Evolutionary conservation across 2,888 invertebrate genomes (phyloP).

Genomic region (Mimas tiliae): DNA sequence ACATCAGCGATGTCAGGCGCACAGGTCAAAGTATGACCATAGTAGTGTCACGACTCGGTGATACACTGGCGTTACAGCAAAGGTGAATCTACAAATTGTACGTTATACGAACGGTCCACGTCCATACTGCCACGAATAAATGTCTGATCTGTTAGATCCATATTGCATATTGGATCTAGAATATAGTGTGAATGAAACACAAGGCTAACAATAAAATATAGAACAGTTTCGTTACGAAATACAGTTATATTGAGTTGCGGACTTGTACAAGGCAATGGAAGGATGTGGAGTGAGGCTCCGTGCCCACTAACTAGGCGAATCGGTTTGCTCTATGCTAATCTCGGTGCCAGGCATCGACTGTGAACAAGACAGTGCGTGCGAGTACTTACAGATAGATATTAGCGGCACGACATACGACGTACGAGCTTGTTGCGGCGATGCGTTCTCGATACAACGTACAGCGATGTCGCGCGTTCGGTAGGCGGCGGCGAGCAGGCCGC

Average conservation of each 20-base stretch:
- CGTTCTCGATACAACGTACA: slow-evolving; percentile 47
- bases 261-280: slow-evolving; percentile 1
- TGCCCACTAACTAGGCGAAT: slow-evolving; percentile 24
- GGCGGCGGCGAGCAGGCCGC: slow-evolving; percentile 63
- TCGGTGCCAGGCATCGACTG: slow-evolving; percentile 60
- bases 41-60: slow-evolving; percentile 21
- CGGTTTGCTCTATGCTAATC: slow-evolving; percentile 36
- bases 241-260: background rate
- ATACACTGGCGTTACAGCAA: slow-evolving; percentile 17
- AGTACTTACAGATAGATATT: slow-evolving; percentile 73
- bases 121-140: slow-evolving; percentile 33
- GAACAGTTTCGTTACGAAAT: slow-evolving; percentile 2
- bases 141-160: background rate
- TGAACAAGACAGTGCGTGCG: slow-evolving; percentile 67
- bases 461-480: slow-evolving; percentile 53
- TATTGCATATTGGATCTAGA: background rate
- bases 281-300: background rate
- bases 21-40: slow-evolving; percentile 11
- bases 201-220: background rate
- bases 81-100: background rate
- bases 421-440: slow-evolving; percentile 60
- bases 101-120: slow-evolving; percentile 17
- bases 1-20: slow-evolving; percentile 12
- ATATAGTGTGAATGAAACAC: too few species aligned
- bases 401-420: slow-evolving; percentile 50